Conservation (phyloP, 2,888 invertebrate genomes). For the Melanchra persicariae region DNA sequence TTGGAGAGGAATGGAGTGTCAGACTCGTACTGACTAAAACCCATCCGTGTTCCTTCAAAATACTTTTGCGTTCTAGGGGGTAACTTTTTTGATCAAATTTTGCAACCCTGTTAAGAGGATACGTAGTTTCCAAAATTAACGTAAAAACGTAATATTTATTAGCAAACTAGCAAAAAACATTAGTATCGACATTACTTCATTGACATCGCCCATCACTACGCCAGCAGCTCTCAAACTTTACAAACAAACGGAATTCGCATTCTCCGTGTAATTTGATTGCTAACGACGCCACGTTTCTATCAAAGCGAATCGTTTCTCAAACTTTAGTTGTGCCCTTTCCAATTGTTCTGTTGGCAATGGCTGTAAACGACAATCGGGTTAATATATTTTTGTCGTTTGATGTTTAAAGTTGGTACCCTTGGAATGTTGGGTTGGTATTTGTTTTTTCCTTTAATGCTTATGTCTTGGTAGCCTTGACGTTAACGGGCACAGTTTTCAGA, state of each 20-base stretch:
- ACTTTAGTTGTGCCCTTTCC: conserved; percentile 42
- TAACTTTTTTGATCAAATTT: no score
- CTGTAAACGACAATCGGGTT: conserved; percentile 50
- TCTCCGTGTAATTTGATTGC: conserved; percentile 58
- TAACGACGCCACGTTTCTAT: conserved; percentile 51
- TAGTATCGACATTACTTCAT: not conserved
- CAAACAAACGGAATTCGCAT: conserved; percentile 46
- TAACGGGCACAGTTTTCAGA: not conserved
- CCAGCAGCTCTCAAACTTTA: conserved; percentile 46
- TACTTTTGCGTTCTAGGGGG: no score
- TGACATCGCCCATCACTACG: conserved; percentile 23
- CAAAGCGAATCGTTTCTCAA: conserved; percentile 56
- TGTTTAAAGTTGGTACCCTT: conserved; percentile 30
- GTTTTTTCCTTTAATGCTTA: not conserved
- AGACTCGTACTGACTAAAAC: no score
- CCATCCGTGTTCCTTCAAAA: no score
- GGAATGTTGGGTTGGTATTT: not conserved
- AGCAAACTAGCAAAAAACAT: not conserved
- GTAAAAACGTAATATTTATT: no score
- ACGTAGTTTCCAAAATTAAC: no score
- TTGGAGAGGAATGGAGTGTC: no score
- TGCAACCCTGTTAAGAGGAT: no score
- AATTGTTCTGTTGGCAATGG: conserved; percentile 48
- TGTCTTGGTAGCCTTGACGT: not conserved
- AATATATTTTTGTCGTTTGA: conserved; percentile 57